phyloP scores from a whole-genome alignment of 2,113 vertebrate species.

The Serinus canaria region DNA sequence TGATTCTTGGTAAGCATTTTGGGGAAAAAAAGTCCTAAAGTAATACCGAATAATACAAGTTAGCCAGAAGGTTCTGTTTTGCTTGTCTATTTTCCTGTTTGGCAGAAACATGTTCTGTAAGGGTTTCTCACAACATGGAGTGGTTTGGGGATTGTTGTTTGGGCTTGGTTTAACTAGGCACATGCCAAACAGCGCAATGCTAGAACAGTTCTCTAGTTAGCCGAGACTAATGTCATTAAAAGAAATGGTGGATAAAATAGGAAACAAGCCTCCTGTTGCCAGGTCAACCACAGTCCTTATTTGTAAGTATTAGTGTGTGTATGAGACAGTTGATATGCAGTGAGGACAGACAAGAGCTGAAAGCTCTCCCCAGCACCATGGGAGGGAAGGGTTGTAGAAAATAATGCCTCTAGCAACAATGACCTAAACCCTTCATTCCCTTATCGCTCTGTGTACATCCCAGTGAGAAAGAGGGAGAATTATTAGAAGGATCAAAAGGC shows the following conservation, averaged over 20 bases:
- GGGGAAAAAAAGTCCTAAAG: neutral
- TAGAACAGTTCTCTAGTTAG: slow-evolving; percentile 2
- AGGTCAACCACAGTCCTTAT: slow-evolving; percentile 45
- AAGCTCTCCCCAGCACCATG: neutral
- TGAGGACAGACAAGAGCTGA: neutral
- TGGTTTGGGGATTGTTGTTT: neutral
- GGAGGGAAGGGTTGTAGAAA: slow-evolving; percentile 9
- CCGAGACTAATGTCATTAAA: slow-evolving; percentile 30
- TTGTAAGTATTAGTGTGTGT: neutral
- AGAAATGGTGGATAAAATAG: slow-evolving; percentile 34
- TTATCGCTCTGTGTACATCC: neutral
- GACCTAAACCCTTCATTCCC: slow-evolving; percentile 27
- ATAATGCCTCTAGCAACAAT: slow-evolving; percentile 20
- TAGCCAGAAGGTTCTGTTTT: neutral
- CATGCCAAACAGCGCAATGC: neutral
- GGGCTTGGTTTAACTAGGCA: neutral
- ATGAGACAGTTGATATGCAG: neutral
- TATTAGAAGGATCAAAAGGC: slow-evolving; percentile 47
- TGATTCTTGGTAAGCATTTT: neutral
- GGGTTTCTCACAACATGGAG: neutral
- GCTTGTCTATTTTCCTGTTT: neutral
- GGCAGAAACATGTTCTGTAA: neutral
- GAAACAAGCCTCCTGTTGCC: slow-evolving; percentile 47
- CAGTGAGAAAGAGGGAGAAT: slow-evolving; percentile 3
- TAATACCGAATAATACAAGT: neutral